Conservation (phyloP, 2,797 vertebrate genomes). For the Rhabdophis nuchalis region DNA sequence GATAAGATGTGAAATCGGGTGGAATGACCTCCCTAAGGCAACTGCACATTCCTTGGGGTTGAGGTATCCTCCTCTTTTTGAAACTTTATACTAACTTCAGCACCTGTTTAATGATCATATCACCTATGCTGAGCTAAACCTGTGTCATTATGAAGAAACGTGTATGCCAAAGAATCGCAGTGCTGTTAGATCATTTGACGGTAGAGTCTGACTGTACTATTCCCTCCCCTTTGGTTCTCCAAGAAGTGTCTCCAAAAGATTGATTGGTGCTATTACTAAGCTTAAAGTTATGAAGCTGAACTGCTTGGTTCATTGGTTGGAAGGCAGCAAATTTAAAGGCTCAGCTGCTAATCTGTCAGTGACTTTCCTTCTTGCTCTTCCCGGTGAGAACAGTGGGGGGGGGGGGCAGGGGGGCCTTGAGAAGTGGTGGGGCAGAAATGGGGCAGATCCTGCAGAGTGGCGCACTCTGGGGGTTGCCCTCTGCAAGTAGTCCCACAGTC, state of each 20-base stretch:
- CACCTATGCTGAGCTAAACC: not conserved
- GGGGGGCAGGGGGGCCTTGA: not conserved
- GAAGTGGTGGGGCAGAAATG: not conserved
- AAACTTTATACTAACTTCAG: constrained; percentile 19
- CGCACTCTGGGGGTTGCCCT: not conserved
- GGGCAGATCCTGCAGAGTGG: not conserved
- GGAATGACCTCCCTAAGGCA: constrained; percentile 15
- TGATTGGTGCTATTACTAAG: not conserved
- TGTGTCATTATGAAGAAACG: not conserved
- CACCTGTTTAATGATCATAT: constrained; percentile 8
- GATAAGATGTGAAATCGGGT: not conserved
- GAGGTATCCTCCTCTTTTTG: constrained; percentile 11
- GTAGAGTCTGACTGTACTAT: not conserved
- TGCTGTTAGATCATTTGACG: not conserved
- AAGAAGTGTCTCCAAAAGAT: not conserved
- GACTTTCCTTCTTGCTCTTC: not conserved
- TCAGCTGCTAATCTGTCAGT: not conserved
- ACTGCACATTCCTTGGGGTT: constrained; percentile 12
- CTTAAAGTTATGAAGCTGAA: not conserved
- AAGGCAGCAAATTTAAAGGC: too few relatives aligned
- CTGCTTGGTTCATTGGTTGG: not conserved
- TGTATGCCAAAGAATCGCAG: not conserved
- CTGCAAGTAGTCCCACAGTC: not conserved
- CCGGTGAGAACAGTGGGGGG: too few relatives aligned
- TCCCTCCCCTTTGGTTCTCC: not conserved